These are phyloP conservation scores for Ovibos moschatus DNA, from an alignment of 2,113 vertebrate genomes.

Conservation along the genomic window DNA sequence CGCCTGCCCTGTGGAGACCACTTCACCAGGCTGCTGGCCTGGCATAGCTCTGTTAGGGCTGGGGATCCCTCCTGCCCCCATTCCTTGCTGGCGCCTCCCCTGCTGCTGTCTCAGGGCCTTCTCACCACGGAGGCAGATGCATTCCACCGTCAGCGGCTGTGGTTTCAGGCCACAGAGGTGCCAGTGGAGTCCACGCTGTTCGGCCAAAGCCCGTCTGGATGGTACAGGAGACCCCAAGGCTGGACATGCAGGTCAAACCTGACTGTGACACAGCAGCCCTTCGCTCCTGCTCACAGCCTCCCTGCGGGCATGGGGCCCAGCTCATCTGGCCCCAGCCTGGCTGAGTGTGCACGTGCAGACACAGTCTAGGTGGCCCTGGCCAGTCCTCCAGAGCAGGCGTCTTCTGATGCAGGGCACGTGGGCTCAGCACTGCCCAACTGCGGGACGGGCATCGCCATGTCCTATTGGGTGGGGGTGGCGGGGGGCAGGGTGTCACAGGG, in stretches of 20 bases:
- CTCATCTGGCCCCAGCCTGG: not conserved
- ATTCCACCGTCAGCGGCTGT: rapidly evolving
- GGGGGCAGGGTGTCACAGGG: not conserved
- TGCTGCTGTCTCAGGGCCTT: not conserved
- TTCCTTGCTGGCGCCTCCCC: not conserved
- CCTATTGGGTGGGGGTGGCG: rapidly evolving
- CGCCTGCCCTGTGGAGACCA: too few species aligned
- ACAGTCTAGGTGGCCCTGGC: not conserved
- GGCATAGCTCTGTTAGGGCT: not conserved
- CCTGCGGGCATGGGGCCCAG: rapidly evolving
- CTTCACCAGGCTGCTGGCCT: not conserved
- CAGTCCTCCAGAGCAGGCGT: not conserved
- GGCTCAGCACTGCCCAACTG: not conserved
- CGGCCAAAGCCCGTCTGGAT: not conserved
- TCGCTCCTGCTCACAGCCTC: too few species aligned
- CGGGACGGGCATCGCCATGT: not conserved
- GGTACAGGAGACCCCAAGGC: not conserved
- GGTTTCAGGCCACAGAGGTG: rapidly evolving
- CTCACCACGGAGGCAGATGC: not conserved
- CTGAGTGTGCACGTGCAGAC: not conserved
- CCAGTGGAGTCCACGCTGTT: not conserved
- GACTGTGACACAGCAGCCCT: not conserved
- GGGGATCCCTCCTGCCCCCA: not conserved
- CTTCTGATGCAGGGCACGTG: not conserved
- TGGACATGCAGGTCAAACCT: not conserved